phyloP scores from a whole-genome alignment of 2,113 vertebrate genomes.

The Chroicocephalus ridibundus region DNA sequence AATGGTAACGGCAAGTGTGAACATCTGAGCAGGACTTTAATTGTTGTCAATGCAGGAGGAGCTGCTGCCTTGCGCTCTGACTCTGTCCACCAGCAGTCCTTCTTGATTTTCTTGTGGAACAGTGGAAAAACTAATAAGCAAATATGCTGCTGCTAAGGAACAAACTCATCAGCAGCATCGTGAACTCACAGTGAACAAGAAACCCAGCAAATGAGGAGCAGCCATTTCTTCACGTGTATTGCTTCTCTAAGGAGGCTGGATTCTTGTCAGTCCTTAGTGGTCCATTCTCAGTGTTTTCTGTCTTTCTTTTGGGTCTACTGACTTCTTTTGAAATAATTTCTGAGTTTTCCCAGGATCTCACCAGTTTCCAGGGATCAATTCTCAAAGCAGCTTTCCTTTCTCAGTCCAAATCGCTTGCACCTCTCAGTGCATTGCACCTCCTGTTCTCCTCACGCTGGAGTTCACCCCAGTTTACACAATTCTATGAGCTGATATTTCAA shows the following conservation, averaged over 20 bases:
- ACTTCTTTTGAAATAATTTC: background rate
- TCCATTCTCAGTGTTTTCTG: background rate
- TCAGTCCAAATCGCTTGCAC: background rate
- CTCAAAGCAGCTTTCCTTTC: background rate
- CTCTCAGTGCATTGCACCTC: accelerated
- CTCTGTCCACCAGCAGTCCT: background rate
- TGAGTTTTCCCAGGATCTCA: background rate
- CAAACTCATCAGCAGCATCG: background rate
- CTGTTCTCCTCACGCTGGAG: background rate
- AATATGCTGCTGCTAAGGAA: conserved; percentile 6
- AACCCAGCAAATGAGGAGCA: background rate
- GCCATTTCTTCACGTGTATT: background rate
- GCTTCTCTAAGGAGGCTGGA: background rate
- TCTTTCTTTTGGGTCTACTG: background rate
- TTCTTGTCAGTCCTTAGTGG: background rate
- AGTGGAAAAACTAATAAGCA: background rate
- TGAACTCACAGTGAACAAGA: background rate
- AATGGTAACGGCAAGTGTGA: background rate
- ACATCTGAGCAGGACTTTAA: background rate
- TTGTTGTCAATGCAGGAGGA: background rate
- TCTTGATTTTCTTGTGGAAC: background rate
- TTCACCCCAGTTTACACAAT: background rate
- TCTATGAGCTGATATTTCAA: background rate
- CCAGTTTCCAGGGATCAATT: background rate
- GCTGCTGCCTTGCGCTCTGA: background rate